Conservation (phyloP, 2,113 vertebrate species). For the Xenopus tropicalis region DNA sequence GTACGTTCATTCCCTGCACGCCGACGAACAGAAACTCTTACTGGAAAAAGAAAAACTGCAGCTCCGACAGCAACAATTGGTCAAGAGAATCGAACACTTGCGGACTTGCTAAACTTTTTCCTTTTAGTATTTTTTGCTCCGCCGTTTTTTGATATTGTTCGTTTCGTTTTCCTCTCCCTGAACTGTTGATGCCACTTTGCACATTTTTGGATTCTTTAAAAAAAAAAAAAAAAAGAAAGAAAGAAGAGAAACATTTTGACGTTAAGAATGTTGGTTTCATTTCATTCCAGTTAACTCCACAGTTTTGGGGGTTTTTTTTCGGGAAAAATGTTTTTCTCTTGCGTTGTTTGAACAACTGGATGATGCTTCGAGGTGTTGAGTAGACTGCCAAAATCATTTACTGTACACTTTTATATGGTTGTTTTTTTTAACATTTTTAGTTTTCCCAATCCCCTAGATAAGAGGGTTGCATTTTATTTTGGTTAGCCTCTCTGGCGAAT, state of each 20-base stretch:
- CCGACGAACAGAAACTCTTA: slow-evolving; percentile 80
- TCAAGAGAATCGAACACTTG: slow-evolving; percentile 83
- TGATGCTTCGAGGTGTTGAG: slow-evolving; percentile 55
- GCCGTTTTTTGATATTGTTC: neutral
- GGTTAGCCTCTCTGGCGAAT: neutral
- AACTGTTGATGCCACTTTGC: slow-evolving; percentile 80
- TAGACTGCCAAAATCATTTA: slow-evolving; percentile 56
- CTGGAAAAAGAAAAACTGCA: slow-evolving; percentile 88
- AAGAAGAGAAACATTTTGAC: slow-evolving; percentile 80
- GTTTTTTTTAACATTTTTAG: slow-evolving; percentile 47
- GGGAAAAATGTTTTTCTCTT: slow-evolving; percentile 44
- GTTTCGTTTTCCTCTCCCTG: slow-evolving; percentile 52
- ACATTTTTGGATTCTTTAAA: slow-evolving; percentile 72
- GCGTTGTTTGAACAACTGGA: slow-evolving; percentile 39
- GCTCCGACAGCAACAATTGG: slow-evolving; percentile 80
- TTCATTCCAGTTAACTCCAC: slow-evolving; percentile 80
- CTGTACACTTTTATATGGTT: slow-evolving; percentile 44
- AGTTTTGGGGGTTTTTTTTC: slow-evolving; percentile 49
- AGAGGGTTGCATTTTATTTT: slow-evolving; percentile 31
- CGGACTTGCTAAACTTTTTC: slow-evolving; percentile 89
- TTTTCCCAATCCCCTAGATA: neutral
- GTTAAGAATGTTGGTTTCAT: slow-evolving; percentile 98
- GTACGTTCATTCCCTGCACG: slow-evolving; percentile 85
- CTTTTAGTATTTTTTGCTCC: neutral
- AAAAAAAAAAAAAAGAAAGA: no score